phyloP scores from a whole-genome alignment of 2,113 vertebrate species.

The Micronycteris hirsuta region DNA sequence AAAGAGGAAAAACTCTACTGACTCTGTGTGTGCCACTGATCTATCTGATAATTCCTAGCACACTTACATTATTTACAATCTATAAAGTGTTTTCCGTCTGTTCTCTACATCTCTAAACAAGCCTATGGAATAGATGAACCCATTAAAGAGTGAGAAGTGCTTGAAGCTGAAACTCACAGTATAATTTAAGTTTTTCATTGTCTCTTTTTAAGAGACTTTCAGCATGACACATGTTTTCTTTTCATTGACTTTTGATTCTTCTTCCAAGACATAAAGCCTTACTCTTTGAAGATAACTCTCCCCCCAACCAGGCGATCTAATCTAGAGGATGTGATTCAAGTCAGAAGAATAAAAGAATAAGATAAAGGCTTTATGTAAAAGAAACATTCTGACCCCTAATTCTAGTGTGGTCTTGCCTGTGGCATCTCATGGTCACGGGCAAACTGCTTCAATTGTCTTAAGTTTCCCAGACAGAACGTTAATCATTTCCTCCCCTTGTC shows the following conservation, averaged over 20 bases:
- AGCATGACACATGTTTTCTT: slow-evolving; percentile 53
- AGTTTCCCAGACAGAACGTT: not conserved
- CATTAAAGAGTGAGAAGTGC: not conserved
- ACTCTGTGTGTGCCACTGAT: not conserved
- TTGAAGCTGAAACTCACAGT: not conserved
- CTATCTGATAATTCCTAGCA: not conserved
- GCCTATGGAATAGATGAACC: not conserved
- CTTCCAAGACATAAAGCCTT: slow-evolving; percentile 36
- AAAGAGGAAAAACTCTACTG: not conserved
- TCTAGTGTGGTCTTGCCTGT: not conserved
- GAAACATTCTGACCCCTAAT: slow-evolving; percentile 27
- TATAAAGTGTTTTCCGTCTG: not conserved
- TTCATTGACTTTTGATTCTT: slow-evolving; percentile 46
- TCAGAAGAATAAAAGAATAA: slow-evolving; percentile 10
- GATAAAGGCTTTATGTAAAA: slow-evolving; percentile 51
- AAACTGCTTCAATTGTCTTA: not conserved
- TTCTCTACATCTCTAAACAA: not conserved
- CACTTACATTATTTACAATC: not conserved
- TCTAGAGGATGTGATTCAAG: slow-evolving; percentile 55
- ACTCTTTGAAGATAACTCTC: slow-evolving; percentile 51
- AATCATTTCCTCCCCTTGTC: not conserved
- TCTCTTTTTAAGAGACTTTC: slow-evolving; percentile 41
- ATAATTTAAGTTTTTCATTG: slow-evolving; percentile 30
- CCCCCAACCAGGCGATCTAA: not conserved
- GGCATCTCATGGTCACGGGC: not conserved